Conservation (phyloP, 2,797 vertebrate species). For the Galago senegalensis region DNA sequence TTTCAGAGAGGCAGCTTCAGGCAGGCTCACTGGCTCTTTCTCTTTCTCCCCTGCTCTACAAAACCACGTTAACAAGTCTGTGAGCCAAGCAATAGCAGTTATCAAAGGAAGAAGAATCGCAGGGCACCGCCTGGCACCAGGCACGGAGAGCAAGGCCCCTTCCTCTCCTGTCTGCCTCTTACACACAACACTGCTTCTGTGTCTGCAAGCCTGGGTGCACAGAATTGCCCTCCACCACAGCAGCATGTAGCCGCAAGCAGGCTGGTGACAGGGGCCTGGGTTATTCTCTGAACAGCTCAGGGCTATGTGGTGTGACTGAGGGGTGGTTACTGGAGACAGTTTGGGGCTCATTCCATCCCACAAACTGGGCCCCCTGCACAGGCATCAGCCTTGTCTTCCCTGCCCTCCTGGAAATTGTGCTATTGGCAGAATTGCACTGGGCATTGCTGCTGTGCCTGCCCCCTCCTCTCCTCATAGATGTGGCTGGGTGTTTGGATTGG, state of each 20-base stretch:
- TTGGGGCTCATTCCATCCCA: background rate
- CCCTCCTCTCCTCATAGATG: background rate
- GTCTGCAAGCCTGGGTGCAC: background rate
- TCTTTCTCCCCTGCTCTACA: background rate
- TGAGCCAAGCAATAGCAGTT: background rate
- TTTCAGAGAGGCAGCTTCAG: background rate
- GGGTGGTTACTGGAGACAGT: too few relatives aligned
- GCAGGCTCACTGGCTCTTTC: background rate
- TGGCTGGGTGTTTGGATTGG: background rate
- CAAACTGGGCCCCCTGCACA: rapidly evolving
- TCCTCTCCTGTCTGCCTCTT: background rate
- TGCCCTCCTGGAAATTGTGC: background rate
- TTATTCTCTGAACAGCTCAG: rapidly evolving
- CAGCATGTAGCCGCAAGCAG: rapidly evolving
- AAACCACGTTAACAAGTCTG: constrained; percentile 38
- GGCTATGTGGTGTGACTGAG: rapidly evolving
- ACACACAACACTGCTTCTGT: background rate
- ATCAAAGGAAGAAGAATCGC: background rate
- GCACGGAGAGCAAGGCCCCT: background rate
- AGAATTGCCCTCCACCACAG: background rate
- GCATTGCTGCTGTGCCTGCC: background rate
- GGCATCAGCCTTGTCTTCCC: rapidly evolving
- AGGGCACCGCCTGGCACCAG: background rate
- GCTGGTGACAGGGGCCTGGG: rapidly evolving
- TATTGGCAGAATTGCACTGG: background rate